Evolutionary conservation across 2,888 invertebrate species (phyloP).

Genomic region (Drosophila borealis): DNA sequence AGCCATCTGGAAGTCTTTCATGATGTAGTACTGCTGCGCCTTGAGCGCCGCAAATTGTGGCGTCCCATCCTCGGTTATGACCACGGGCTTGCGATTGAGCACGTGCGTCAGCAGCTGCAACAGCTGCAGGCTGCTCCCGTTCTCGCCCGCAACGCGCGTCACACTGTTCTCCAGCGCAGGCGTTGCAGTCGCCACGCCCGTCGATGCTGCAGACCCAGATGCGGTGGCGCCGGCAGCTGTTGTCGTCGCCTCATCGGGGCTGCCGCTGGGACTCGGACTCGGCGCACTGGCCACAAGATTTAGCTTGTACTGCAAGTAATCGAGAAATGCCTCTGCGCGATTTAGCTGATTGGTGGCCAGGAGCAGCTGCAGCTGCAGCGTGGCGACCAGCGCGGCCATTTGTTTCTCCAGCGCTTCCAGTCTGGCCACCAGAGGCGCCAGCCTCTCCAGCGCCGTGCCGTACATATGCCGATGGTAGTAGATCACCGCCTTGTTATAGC

Average conservation of each 20-base stretch:
- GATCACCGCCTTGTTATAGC: conserved; percentile 83
- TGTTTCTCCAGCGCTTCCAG: conserved; percentile 80
- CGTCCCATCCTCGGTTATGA: conserved; percentile 82
- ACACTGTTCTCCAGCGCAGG: conserved; percentile 43
- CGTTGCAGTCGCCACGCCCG: conserved; percentile 9
- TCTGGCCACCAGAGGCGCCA: conserved; percentile 76
- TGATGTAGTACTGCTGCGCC: conserved; percentile 85
- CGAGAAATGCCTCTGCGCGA: conserved; percentile 82
- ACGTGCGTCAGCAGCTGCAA: conserved; percentile 81
- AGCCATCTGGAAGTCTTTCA: conserved; percentile 85
- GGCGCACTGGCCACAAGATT: conserved; percentile 68
- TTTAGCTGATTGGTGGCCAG: conserved; percentile 83
- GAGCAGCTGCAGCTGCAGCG: conserved; percentile 82
- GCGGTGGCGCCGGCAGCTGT: conserved; percentile 10
- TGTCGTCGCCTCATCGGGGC: conserved; percentile 28
- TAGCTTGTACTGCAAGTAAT: conserved; percentile 80
- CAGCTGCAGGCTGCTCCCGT: conserved; percentile 76
- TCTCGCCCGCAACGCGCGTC: conserved; percentile 63
- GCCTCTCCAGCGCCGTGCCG: conserved; percentile 79
- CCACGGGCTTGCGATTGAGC: conserved; percentile 79
- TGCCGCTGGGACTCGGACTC: conserved; percentile 41
- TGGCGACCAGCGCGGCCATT: conserved; percentile 77
- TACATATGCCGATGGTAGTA: conserved; percentile 84
- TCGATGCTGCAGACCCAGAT: conserved; percentile 15
- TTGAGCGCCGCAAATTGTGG: conserved; percentile 82